Percentiles rank a stretch among this genome's conserved stretches.
phyloP scores from a whole-genome alignment of 2,797 vertebrate genomes.

The Limosa lapponica region DNA sequence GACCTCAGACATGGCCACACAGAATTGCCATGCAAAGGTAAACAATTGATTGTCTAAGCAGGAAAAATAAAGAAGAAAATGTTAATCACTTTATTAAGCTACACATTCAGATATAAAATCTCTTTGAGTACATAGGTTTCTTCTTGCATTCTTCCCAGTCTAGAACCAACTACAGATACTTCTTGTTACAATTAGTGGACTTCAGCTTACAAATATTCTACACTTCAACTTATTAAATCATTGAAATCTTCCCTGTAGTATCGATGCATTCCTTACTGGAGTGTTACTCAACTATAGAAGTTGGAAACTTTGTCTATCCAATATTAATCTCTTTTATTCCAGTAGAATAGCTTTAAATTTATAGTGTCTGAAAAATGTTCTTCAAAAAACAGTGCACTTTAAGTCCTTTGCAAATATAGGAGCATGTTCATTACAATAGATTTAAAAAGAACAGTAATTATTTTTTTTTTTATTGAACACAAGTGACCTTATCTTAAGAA shows the following conservation, averaged over 20 bases:
- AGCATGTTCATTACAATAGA: not conserved
- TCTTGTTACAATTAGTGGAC: not conserved
- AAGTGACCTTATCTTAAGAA: constrained; percentile 1
- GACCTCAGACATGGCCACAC: not conserved
- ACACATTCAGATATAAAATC: not conserved
- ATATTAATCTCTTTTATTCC: not conserved
- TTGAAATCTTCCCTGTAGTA: not conserved
- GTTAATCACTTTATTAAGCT: not conserved
- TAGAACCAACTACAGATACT: not conserved
- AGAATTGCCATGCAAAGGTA: not conserved
- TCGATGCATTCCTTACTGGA: not conserved
- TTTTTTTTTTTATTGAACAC: not conserved
- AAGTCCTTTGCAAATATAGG: not conserved
- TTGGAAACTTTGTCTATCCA: not conserved
- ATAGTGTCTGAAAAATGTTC: not conserved
- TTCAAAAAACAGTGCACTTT: not conserved
- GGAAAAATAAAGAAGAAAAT: not conserved
- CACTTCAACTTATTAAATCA: not conserved
- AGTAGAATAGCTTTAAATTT: not conserved
- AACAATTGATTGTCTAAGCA: not conserved
- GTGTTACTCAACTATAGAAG: not conserved
- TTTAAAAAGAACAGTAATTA: not conserved
- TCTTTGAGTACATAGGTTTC: not conserved
- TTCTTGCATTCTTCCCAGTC: not conserved
- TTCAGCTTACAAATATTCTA: not conserved